Evolutionary conservation across 2,113 vertebrate genomes (phyloP).

Genomic region (Calidris pugnax): DNA sequence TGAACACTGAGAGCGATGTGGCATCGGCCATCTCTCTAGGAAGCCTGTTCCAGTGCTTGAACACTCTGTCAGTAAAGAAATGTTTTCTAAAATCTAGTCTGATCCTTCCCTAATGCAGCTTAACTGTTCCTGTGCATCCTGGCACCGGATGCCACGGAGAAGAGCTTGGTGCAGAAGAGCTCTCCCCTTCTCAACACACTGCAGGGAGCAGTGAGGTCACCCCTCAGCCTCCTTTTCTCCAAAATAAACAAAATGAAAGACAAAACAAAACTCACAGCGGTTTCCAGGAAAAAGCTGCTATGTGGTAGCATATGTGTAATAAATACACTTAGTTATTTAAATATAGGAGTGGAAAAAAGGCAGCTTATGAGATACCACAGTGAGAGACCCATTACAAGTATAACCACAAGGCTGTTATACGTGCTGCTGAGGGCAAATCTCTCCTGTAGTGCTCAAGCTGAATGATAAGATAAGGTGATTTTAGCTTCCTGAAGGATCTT

Average conservation of each 20-base stretch:
- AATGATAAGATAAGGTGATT: conserved; percentile 39
- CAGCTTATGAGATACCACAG: neutral
- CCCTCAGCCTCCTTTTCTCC: neutral
- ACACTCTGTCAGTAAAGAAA: too few relatives aligned
- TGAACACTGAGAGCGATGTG: neutral
- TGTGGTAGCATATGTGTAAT: neutral
- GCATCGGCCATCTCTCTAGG: neutral
- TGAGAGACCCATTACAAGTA: neutral
- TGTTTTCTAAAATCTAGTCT: neutral
- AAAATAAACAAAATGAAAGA: neutral
- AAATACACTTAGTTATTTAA: neutral
- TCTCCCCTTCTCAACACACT: neutral
- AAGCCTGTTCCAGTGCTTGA: neutral
- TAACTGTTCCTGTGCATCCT: neutral
- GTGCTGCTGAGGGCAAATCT: neutral
- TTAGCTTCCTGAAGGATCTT: conserved; percentile 27
- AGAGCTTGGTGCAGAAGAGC: neutral
- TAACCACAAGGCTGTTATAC: neutral
- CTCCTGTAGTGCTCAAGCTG: neutral
- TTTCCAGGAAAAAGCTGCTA: neutral
- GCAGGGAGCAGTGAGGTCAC: neutral
- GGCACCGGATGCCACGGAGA: too few relatives aligned
- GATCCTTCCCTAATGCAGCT: neutral
- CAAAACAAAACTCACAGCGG: neutral
- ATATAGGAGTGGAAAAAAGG: neutral